These are phyloP conservation scores for Arvicanthis niloticus DNA, from an alignment of 2,113 vertebrate species.

Conservation along the genomic window DNA sequence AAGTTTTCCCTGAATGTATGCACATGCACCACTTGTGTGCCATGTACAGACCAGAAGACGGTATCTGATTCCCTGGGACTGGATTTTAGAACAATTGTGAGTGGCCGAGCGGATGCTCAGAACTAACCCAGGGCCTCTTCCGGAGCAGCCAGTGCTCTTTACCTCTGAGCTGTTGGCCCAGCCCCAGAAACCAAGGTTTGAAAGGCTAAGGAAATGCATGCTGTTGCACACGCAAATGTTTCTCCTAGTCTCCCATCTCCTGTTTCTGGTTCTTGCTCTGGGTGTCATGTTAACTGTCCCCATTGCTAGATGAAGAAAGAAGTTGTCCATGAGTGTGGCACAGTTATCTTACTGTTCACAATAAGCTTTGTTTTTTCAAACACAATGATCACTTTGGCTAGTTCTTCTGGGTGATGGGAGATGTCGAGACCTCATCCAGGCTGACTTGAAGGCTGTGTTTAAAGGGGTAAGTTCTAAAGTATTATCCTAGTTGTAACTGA, in stretches of 20 bases:
- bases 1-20: not conserved
- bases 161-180: not conserved
- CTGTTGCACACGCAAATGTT: not conserved
- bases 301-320: not conserved
- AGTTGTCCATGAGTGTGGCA: not conserved
- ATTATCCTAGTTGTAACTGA: no score
- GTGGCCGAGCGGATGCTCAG: not conserved
- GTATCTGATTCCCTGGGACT: not conserved
- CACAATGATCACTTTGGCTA: not conserved
- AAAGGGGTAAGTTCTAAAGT: not conserved
- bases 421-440: not conserved
- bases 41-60: not conserved
- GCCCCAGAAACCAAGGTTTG: not conserved
- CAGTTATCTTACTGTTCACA: not conserved
- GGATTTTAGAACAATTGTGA: not conserved
- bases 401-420: not conserved
- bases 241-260: not conserved
- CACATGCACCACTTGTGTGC: not conserved
- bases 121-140: not conserved
- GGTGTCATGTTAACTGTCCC: not conserved
- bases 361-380: not conserved
- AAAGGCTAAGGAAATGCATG: not conserved
- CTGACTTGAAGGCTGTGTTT: not conserved
- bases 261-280: not conserved
- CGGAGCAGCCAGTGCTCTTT: not conserved